Evolutionary conservation across 2,888 invertebrate species (phyloP), one percentile per base, ranked within the genome.

Genomic region (Cephus runcator): DNA sequence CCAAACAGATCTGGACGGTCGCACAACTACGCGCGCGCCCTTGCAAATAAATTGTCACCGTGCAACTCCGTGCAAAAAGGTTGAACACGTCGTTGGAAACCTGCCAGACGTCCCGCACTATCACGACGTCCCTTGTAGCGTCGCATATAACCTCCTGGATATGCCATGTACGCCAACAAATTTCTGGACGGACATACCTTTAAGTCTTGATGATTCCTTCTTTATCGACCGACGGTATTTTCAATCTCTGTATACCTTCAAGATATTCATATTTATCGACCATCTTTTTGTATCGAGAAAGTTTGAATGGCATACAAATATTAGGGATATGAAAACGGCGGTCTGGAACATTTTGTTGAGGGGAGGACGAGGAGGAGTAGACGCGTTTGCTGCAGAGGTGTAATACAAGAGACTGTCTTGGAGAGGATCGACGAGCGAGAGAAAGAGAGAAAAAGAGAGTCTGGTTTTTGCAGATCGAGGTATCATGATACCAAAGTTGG

Each of bases 1-100:
- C 40, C 40, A 56, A 56, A 56, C 40, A 56, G 40, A 23, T 56
- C 40, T 23, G 40, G 4, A 23, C 40, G 40, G 23, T 56, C 40
- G 40, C 40, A 6, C 40, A 9, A 23, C 40, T 15, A 40, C 6
- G 40, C 40, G 40, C 40, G 40, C 40, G 6, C 40, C 9, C 40
- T 56, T 56, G 23, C 40, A 56, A 56, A 56, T 56, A 56, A 56
- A 56, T 56, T 56, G 23, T 23, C 23, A 56, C 40, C 23, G 23
- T 56, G 23, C 6, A 23, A 56, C 40, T 56, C 40, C 23, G 40
- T 56, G 40, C 78, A 84, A 83, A 83, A 86, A 83, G 82, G 80
- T 80, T 71, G 82, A 87, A 86, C 86, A 85, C 80, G 84, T 84
- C 82, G 83, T 86, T 87, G 86, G 86, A 86, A 84, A 77, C 75